Evolutionary conservation across 2,113 vertebrate species (phyloP), one percentile per base, ranked within the genome.

Genomic region (Genyomyrus donnyi): DNA sequence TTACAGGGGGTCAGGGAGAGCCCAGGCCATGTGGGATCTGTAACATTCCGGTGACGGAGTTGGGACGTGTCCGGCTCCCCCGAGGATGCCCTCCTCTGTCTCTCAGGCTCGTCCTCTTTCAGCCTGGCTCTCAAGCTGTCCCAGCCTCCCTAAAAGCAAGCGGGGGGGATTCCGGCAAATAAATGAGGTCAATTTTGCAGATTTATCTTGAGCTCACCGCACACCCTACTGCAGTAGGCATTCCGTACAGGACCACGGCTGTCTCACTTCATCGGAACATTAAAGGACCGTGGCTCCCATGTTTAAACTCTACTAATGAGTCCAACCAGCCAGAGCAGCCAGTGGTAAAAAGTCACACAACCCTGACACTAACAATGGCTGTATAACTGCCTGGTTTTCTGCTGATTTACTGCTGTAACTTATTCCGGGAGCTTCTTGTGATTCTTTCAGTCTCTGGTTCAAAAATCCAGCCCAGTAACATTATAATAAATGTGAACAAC

Each of bases 91-190:
- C 98, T 96, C 94, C 99, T 96, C 92, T 97, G 96, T 84, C 99
- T 99, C 92, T 99, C 98, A 94, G 99, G 92, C 95, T 99, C 98
- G 31, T 98, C 98, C 95, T 99, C 98, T 4, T 98, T 99, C 94
- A 99, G 96, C 92, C 99, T 98, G 27, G 98, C 99, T 94, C 98
- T 98, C 0, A 98, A 99, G 0, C 98, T 99, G 19, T 99, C 98
- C 98, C 98, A 99, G 93, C 98, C 97, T 24, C 97, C 98, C 98
- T 99, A 95, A 94, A 56, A 27, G 13, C n/a, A 35, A 85, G 24
- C 5, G 3, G 88, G 90, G 92, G 88, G 90, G 92, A 42, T 80
- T 17, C 24, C 94, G 39, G 66, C 9, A 91, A 7, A 58, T 24
- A 46, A 9, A 5, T 85, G 85, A 35, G 21, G 19, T 56, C 5